Percentiles rank a stretch among this genome's conserved stretches.
phyloP scores from a whole-genome alignment of 2,113 vertebrate genomes.

The Erythrolamprus reginae region DNA sequence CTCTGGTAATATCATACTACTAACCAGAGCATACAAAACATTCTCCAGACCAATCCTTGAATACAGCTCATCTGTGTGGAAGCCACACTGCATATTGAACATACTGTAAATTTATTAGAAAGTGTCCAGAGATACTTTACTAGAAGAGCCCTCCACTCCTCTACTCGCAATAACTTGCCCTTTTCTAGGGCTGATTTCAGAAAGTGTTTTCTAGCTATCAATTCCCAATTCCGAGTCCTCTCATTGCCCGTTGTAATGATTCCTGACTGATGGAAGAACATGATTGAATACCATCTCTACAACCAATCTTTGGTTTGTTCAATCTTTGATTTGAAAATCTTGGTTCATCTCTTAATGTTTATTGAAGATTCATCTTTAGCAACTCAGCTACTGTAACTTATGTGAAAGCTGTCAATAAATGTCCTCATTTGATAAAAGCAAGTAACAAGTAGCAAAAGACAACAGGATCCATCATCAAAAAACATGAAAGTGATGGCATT shows the following conservation, averaged over 20 bases:
- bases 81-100: too few species aligned
- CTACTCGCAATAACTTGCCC: too few species aligned
- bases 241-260: not conserved
- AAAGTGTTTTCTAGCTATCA: not conserved
- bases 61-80: too few species aligned
- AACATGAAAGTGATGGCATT: not conserved
- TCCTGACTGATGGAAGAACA: not conserved
- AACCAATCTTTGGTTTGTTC: not conserved
- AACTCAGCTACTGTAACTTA: not conserved
- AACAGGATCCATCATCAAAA: not conserved
- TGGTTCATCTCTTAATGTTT: not conserved
- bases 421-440: not conserved
- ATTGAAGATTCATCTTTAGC: not conserved
- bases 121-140: too few species aligned
- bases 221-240: not conserved
- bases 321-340: not conserved
- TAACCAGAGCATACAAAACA: too few species aligned
- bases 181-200: not conserved
- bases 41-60: too few species aligned
- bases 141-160: too few species aligned
- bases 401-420: not conserved
- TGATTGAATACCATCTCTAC: not conserved
- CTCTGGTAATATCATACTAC: too few species aligned
- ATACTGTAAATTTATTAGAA: too few species aligned
- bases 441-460: not conserved